Evolutionary conservation across 1,140 invertebrate genomes (phyloP), one percentile per base, ranked within the genome.

Genomic region (Daktulosphaira vitifoliae): DNA sequence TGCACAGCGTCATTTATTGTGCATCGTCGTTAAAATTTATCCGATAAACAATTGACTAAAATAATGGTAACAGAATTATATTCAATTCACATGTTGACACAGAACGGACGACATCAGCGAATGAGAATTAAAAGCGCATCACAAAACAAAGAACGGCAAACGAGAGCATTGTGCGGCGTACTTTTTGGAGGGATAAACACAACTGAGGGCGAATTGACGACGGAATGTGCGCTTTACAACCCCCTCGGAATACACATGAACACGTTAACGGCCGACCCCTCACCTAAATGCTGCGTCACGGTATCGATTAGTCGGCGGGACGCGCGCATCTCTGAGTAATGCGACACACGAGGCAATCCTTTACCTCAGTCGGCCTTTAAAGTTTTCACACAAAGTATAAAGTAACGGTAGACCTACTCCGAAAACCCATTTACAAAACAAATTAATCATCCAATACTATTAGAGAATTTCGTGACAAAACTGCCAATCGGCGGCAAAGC

Each of bases 281-380:
- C 5, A 5, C 11, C 4, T n/a, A 37, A 46, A 39, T 16, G 42
- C 38, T 18, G 54, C 54, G 54, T 59, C 54, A 37, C 26, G 37
- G 9, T 59, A 59, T 59, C 54, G 54, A 59, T 59, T 46, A 29
- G n/a, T 26, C 54, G 25, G n/a, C 54, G 33, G 11, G 33, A 3
- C 52, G 3, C 46, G 46, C 52, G 25, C 42, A n/a, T 59, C 42
- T 26, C 50, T 8, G 11, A 50, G 23, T 37, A 9, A 50, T n/a
- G 29, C 29, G 29, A 33, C 29, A 6, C 29, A 11, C 29, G 29
- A 33, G 5, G 11, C 11, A 11, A 6, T 33, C 11, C 29, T 5
- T 33, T 33, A 5, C 29, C 5, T 11, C 29, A 33, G 11, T 11
- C 5, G 5, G 29, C 29, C 11, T 33, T 33, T 33, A 33, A 5